phyloP scores from a whole-genome alignment of 2,797 vertebrate species.

The Champsocephalus gunnari region DNA sequence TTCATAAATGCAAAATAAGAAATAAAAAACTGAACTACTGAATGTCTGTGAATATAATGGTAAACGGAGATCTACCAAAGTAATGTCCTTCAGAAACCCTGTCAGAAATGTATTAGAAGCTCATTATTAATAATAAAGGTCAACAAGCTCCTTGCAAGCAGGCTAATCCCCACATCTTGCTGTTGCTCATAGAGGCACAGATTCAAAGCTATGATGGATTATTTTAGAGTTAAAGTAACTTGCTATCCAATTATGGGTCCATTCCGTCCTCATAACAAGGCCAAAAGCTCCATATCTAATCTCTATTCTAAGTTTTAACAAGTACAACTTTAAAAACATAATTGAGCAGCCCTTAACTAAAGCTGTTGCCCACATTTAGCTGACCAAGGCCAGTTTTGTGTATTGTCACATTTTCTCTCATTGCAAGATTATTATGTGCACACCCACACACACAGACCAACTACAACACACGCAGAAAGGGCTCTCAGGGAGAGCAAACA shows the following conservation, averaged over 20 bases:
- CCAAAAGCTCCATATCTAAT: slow-evolving; percentile 43
- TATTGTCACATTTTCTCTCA: slow-evolving; percentile 8
- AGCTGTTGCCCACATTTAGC: slow-evolving; percentile 24
- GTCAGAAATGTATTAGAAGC: slow-evolving; percentile 40
- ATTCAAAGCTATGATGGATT: slow-evolving; percentile 31
- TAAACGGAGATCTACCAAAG: slow-evolving; percentile 26
- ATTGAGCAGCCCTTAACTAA: slow-evolving; percentile 10
- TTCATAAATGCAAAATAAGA: background rate
- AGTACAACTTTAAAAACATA: slow-evolving; percentile 55
- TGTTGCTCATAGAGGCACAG: slow-evolving; percentile 54
- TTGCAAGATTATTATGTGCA: background rate
- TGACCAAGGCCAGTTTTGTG: slow-evolving; percentile 2
- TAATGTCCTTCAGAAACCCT: slow-evolving; percentile 19
- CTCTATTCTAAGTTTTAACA: slow-evolving; percentile 57
- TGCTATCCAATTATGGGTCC: slow-evolving; percentile 54
- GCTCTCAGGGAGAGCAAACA: slow-evolving; percentile 48
- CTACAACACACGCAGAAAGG: slow-evolving; percentile 19
- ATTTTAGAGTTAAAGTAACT: slow-evolving; percentile 44
- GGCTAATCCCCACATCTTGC: slow-evolving; percentile 59
- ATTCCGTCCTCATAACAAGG: slow-evolving; percentile 35
- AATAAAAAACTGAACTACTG: slow-evolving; percentile 2
- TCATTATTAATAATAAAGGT: slow-evolving; percentile 67
- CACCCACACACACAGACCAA: slow-evolving; percentile 5
- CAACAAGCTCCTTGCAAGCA: slow-evolving; percentile 45
- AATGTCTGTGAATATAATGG: slow-evolving; percentile 12